Evolutionary conservation across 1,140 invertebrate species (phyloP).

Genomic region (Drosophila miranda): DNA sequence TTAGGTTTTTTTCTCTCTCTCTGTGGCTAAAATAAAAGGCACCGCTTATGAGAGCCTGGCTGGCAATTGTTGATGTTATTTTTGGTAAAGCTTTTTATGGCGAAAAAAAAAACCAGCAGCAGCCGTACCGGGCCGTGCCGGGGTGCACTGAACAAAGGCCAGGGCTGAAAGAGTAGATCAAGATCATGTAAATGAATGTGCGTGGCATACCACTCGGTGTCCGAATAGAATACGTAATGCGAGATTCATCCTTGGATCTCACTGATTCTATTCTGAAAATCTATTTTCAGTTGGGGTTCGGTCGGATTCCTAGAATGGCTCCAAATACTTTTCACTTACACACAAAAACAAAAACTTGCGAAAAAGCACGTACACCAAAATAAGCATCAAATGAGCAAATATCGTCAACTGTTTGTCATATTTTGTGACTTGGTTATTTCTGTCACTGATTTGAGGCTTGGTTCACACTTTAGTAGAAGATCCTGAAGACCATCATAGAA

Average conservation of each 20-base stretch:
- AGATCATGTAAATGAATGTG: conserved; percentile 42
- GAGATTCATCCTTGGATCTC: neutral
- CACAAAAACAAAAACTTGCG: conserved; percentile 2
- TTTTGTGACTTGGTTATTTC: neutral
- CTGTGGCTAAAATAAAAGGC: conserved; percentile 48
- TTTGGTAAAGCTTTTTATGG: conserved; percentile 50
- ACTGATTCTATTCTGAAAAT: conserved; percentile 6
- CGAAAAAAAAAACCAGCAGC: conserved; percentile 11
- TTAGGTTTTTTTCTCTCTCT: conserved; percentile 28
- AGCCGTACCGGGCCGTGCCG: neutral
- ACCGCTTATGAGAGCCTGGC: conserved; percentile 15
- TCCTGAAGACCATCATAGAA: too few species aligned
- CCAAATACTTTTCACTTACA: neutral
- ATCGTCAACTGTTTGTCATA: conserved; percentile 16
- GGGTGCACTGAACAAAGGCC: conserved; percentile 42
- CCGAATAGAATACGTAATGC: neutral
- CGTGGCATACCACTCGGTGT: neutral
- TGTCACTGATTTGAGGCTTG: neutral
- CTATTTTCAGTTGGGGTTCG: neutral
- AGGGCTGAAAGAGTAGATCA: conserved; percentile 64
- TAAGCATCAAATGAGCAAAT: conserved; percentile 17
- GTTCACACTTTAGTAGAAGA: too few species aligned
- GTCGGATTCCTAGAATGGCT: conserved; percentile 21
- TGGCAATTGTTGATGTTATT: conserved; percentile 50
- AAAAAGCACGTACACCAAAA: conserved; percentile 28